Evolutionary conservation across 2,888 invertebrate species (phyloP).

Genomic region (Prosapia bicincta): DNA sequence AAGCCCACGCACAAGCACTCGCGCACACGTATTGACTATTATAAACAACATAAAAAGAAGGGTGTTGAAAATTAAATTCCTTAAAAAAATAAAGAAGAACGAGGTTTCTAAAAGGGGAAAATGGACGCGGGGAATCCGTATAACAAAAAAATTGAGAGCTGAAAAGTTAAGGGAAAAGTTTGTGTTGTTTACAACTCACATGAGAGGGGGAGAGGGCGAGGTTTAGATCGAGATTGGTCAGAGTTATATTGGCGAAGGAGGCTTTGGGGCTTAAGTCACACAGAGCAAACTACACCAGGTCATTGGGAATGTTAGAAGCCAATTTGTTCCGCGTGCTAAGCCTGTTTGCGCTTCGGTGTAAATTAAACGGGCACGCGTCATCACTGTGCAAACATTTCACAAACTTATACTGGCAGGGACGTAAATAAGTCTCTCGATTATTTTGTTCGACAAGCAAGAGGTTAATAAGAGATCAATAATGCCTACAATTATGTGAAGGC

Average conservation of each 20-base stretch:
- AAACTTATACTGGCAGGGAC: not conserved
- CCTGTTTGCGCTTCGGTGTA: not conserved
- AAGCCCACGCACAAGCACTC: too few relatives aligned
- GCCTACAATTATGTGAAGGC: too few relatives aligned
- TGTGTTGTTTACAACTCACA: not conserved
- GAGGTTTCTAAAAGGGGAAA: not conserved
- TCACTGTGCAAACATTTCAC: not conserved
- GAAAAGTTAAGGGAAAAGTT: not conserved
- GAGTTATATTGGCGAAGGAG: not conserved
- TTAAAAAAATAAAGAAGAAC: not conserved
- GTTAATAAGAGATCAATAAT: too few relatives aligned
- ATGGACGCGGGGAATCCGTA: not conserved
- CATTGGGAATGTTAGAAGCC: not conserved
- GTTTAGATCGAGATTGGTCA: not conserved
- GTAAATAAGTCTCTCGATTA: too few relatives aligned
- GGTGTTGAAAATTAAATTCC: too few relatives aligned
- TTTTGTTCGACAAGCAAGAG: too few relatives aligned
- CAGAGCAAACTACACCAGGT: not conserved
- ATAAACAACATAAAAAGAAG: too few relatives aligned
- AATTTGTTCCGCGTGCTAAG: not conserved
- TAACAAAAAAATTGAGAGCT: not conserved
- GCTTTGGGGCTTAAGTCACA: not conserved
- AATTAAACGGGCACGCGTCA: not conserved
- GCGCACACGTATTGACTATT: too few relatives aligned
- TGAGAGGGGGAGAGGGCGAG: not conserved